A percentile compares a stretch with the other conserved stretches of the same genome.
phyloP scores from a whole-genome alignment of 2,888 invertebrate species.

The Zaprionus lineosus region DNA sequence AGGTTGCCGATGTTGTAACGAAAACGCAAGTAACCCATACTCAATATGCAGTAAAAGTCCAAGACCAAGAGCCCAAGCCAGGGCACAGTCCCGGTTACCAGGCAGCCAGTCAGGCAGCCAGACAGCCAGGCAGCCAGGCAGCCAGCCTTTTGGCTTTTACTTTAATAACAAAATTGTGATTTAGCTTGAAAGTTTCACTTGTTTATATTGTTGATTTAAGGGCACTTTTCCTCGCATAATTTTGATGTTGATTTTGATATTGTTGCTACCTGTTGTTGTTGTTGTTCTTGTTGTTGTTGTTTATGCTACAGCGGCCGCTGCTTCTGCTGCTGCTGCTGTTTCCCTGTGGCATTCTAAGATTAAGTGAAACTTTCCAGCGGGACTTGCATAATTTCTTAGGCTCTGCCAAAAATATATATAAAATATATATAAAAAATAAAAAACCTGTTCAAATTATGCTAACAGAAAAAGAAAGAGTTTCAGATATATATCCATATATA shows the following conservation, averaged over 20 bases:
- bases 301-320: too few relatives aligned
- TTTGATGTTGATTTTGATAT: too few relatives aligned
- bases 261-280: too few relatives aligned
- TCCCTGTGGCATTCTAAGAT: slow-evolving; percentile 50
- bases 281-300: too few relatives aligned
- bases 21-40: slow-evolving; percentile 64
- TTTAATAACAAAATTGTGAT: slow-evolving; percentile 10
- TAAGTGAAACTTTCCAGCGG: slow-evolving; percentile 29
- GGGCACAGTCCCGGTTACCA: not conserved
- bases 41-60: slow-evolving; percentile 12
- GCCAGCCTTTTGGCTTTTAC: slow-evolving; percentile 31
- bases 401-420: slow-evolving; percentile 31
- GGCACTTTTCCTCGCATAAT: not conserved
- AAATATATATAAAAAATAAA: too few relatives aligned
- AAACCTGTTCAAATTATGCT: slow-evolving; percentile 28
- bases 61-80: slow-evolving; percentile 6
- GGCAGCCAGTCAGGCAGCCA: too few relatives aligned
- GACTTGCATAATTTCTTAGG: slow-evolving; percentile 49
- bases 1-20: slow-evolving; percentile 53
- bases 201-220: not conserved
- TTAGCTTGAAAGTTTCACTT: slow-evolving; percentile 34
- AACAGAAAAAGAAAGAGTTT: slow-evolving; percentile 21
- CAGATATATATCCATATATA: slow-evolving; percentile 10
- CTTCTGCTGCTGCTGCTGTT: not conserved
- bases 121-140: too few relatives aligned